Evolutionary conservation across 2,888 invertebrate genomes (phyloP).

Genomic region (Subacronicta megacephala): DNA sequence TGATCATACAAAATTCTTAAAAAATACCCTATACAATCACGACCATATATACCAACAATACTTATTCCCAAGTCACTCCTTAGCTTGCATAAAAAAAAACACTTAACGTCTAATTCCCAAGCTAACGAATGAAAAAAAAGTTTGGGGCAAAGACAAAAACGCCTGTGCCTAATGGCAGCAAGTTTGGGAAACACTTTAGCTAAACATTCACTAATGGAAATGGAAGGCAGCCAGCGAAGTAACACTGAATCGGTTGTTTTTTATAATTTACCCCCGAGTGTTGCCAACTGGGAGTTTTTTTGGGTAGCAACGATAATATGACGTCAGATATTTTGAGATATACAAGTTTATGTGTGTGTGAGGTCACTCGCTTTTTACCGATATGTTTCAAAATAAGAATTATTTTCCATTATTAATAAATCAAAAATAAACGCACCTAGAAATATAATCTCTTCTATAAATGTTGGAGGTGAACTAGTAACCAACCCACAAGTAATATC

Average conservation of each 20-base stretch:
- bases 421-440: too few species aligned
- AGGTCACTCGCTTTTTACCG: too few species aligned
- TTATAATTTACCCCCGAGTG: slow-evolving; percentile 68
- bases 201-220: slow-evolving; percentile 89
- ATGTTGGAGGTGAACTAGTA: too few species aligned
- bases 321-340: too few species aligned
- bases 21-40: slow-evolving; percentile 7
- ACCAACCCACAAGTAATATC: too few species aligned
- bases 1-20: background rate
- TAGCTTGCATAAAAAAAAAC: slow-evolving; percentile 74
- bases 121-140: slow-evolving; percentile 76
- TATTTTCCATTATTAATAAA: too few species aligned
- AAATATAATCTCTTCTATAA: too few species aligned
- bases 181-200: slow-evolving; percentile 88
- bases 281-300: slow-evolving; percentile 76
- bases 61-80: slow-evolving; percentile 34
- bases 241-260: slow-evolving; percentile 76
- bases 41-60: slow-evolving; percentile 7
- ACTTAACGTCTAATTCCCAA: slow-evolving; percentile 70
- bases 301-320: slow-evolving; percentile 50
- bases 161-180: slow-evolving; percentile 81
- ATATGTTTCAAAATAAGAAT: too few species aligned
- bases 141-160: slow-evolving; percentile 84
- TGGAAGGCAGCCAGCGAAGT: slow-evolving; percentile 83
- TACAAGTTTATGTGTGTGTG: too few species aligned